Evolutionary conservation across 2,888 invertebrate genomes (phyloP), one percentile per base, ranked within the genome.

Genomic region (Chymomyza procnemis): DNA sequence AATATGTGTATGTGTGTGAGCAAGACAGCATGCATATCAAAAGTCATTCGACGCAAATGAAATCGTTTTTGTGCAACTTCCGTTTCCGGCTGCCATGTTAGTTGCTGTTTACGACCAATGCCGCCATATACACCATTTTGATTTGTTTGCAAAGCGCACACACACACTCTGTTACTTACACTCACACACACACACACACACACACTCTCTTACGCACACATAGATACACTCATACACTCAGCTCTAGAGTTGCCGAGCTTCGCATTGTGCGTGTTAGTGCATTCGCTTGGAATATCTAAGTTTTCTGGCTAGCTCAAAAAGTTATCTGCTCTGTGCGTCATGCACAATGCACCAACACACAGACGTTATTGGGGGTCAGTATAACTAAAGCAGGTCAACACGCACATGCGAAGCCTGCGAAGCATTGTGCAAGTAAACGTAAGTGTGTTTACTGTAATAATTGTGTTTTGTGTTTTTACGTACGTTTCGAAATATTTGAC

Each of bases 231-330:
- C 2, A 16, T 1, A 18, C 59, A 21, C 41, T 19, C 14, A n/a
- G 26, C 22, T 57, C 4, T 4, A 41, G 34, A 58, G 12, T 19
- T 58, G 64, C 65, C 56, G 46, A 18, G 18, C 54, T 67, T 63
- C 57, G 73, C 71, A 80, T 79, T 84, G 79, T 69, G 74, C 74
- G 76, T 67, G 69, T 63, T 18, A 74, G 76, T 85, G 85, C 83
- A 83, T 76, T 87, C 83, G 85, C 74, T 82, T 66, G 83, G 85
- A 83, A 87, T 87, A 87, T 83, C 83, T 87, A 76, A 85, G 85
- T 79, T 84, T 78, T 78, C 71, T 77, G 67, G 77, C 74, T 68
- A 68, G 67, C 78, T 66, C 41, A 18, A 50, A 67, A 79, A 72
- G 62, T 80, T 73, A 41, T 59, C 69, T 52, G 59, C 48, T 34